Evolutionary conservation across 1,140 invertebrate genomes (phyloP), one percentile per base, ranked within the genome.

Genomic region (Magallana angulata): DNA sequence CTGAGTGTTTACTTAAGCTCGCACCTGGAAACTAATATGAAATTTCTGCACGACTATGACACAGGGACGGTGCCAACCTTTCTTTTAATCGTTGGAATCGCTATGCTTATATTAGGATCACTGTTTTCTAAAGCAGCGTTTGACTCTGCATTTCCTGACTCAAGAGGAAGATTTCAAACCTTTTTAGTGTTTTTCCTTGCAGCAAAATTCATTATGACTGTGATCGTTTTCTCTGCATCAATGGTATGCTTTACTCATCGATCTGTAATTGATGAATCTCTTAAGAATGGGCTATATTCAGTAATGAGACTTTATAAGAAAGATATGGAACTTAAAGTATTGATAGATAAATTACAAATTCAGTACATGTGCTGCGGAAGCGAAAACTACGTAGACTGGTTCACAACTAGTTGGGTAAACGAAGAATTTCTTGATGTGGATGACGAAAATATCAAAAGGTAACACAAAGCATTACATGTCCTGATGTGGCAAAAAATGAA

Each of bases 301-400:
- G 62, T 88, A 14, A 89, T 91, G 88, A 85, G 84, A 60, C 57
- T 76, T 12, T 91, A 91, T 85, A 86, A 88, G 48, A 84, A 83
- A 1, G 81, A 90, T 11, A 59, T 82, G 57, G 30, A 80, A 8
- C 18, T 59, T 18, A 91, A 91, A 85, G 12, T 83, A 9, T 84
- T 59, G 1, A 82, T 91, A 30, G 91, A 91, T 64, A 57, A 87
- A 81, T 30, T 91, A 24, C 91, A 91, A 68, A 36, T 89, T n/a
- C 60, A 88, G 30, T 89, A 90, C 80, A 48, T 76, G 18, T 91
- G 91, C 57, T 91, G 91, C 85, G 91, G 91, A 24, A 91, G 90
- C 84, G 85, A 86, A 16, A 60, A 9, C 1, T 82, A 81, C 60
- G 82, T 12, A 1, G 90, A 91, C 14, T 91, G 91, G 91, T 85